Percentiles rank a stretch among this genome's conserved stretches.
phyloP scores from a whole-genome alignment of 2,888 invertebrate species.

The Nasonovia ribisnigri region DNA sequence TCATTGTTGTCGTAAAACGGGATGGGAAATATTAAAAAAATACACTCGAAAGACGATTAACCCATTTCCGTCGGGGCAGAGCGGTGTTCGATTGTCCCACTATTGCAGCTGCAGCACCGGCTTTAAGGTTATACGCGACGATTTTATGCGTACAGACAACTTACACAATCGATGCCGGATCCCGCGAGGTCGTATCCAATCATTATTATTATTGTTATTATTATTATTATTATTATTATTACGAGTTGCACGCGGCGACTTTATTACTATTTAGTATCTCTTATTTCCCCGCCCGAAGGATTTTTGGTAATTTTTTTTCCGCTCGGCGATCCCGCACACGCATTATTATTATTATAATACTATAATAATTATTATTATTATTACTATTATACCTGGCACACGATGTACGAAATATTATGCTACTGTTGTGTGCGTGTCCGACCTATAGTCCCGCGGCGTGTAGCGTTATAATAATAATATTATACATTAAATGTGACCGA shows the following conservation, averaged over 20 bases:
- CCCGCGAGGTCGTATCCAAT: slow-evolving; percentile 9
- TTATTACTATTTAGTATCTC: neutral
- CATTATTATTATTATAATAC: neutral
- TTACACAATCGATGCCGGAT: slow-evolving; percentile 40
- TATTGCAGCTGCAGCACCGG: neutral
- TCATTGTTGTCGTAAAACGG: neutral
- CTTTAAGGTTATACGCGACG: neutral
- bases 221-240: neutral
- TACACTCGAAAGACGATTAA: slow-evolving; percentile 48
- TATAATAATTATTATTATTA: too few relatives aligned
- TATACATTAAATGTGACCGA: neutral
- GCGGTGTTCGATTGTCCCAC: neutral
- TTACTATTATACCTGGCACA: neutral
- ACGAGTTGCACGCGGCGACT: neutral
- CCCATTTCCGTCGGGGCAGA: slow-evolving; percentile 36
- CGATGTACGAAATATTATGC: neutral
- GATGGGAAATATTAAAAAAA: neutral
- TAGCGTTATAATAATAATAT: neutral
- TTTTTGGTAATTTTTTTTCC: slow-evolving; percentile 24
- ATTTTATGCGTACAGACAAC: neutral
- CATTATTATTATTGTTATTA: neutral
- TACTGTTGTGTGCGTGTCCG: slow-evolving; percentile 1
- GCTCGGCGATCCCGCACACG: neutral
- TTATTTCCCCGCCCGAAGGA: slow-evolving; percentile 32
- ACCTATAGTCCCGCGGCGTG: neutral